These are phyloP conservation scores for Hypotaenidia okinawae DNA, from an alignment of 2,797 vertebrate genomes.

Conservation along the genomic window DNA sequence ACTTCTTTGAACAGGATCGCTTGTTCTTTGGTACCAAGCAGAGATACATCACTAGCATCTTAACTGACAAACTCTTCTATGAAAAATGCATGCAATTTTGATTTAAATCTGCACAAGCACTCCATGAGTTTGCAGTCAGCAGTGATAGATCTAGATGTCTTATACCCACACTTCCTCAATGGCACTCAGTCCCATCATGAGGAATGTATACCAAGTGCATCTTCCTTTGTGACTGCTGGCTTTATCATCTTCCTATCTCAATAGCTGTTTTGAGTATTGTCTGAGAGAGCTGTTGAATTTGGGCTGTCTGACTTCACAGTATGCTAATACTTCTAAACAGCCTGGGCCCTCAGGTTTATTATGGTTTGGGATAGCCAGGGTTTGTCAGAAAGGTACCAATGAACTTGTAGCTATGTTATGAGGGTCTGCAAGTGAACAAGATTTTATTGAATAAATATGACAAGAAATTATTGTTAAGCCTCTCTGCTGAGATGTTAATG, in stretches of 20 bases:
- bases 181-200: not conserved
- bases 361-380: not conserved
- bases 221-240: not conserved
- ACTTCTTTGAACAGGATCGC: not conserved
- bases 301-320: not conserved
- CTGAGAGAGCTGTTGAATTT: not conserved
- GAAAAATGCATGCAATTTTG: not conserved
- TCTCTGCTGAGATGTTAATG: not conserved
- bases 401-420: not conserved
- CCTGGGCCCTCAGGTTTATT: not conserved
- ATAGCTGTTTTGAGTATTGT: not conserved
- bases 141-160: not conserved
- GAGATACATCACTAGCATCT: not conserved
- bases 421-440: not conserved
- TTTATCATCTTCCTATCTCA: not conserved
- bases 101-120: not conserved
- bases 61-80: not conserved
- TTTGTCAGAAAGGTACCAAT: not conserved
- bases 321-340: not conserved
- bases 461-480: not conserved
- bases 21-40: not conserved
- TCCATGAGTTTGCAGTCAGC: not conserved
- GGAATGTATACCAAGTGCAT: not conserved
- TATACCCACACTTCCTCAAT: not conserved
- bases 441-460: not conserved